Evolutionary conservation across 2,797 vertebrate species (phyloP).

Genomic region (Cyclura pinguis): DNA sequence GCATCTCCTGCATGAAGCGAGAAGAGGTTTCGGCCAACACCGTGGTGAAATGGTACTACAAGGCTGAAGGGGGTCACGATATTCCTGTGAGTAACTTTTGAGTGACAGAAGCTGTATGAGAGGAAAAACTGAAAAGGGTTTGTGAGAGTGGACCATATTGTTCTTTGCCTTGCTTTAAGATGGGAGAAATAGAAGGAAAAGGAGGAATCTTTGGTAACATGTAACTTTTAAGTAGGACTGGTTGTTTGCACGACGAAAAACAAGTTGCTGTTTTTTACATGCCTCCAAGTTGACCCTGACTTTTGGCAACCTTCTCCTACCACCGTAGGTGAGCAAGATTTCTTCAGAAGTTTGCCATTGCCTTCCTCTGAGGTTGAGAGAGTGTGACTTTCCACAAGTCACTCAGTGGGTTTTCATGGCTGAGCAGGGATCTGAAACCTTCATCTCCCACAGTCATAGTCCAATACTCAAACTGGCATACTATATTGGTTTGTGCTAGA

Average conservation of each 20-base stretch:
- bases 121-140: not conserved
- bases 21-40: conserved; percentile 91
- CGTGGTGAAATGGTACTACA: conserved; percentile 90
- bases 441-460: too few species aligned
- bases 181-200: not conserved
- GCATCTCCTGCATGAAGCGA: conserved; percentile 94
- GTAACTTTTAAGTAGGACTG: not conserved
- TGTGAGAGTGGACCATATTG: not conserved
- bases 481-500: too few species aligned
- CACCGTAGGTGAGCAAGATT: too few species aligned
- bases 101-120: not conserved
- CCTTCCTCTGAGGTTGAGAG: too few species aligned
- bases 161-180: not conserved
- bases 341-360: too few species aligned
- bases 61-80: conserved; percentile 78
- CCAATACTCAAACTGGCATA: too few species aligned
- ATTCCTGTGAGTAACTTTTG: conserved; percentile 78
- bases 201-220: not conserved
- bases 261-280: not conserved
- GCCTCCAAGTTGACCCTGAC: not conserved
- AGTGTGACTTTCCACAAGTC: too few species aligned
- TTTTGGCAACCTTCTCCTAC: too few species aligned
- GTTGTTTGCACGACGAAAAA: not conserved
- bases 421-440: too few species aligned
- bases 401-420: too few species aligned